phyloP scores from a whole-genome alignment of 1,140 invertebrate species.

The Heliconius himera region DNA sequence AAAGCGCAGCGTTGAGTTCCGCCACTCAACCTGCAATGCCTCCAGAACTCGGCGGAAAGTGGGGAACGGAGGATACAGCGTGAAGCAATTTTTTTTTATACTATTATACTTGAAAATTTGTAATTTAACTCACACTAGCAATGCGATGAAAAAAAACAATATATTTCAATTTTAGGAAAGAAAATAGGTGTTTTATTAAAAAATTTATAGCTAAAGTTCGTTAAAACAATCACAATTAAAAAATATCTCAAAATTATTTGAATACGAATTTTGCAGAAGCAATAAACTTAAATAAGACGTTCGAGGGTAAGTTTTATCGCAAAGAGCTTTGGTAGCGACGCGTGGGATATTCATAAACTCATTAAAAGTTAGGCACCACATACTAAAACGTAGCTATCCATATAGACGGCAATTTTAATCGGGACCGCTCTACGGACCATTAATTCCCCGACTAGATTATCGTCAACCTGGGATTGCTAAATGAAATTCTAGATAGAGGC shows the following conservation, averaged over 20 bases:
- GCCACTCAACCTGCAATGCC: too few relatives aligned
- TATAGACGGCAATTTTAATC: constrained; percentile 69
- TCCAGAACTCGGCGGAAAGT: too few relatives aligned
- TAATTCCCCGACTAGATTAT: constrained; percentile 66
- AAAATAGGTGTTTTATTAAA: too few relatives aligned
- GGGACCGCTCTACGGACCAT: constrained; percentile 64
- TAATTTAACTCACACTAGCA: too few relatives aligned
- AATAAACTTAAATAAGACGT: constrained; percentile 37
- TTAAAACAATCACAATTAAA: neutral
- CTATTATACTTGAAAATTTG: neutral
- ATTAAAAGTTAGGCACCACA: constrained; percentile 68
- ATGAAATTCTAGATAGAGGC: constrained; percentile 61
- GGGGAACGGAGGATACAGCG: too few relatives aligned
- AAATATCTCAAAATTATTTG: constrained; percentile 14
- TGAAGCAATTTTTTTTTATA: too few relatives aligned
- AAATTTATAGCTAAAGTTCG: too few relatives aligned
- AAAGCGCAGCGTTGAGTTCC: too few relatives aligned
- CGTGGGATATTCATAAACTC: constrained; percentile 61
- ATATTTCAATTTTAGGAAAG: too few relatives aligned
- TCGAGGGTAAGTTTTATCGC: constrained; percentile 39
- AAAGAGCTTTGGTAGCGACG: constrained; percentile 38
- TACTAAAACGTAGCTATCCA: constrained; percentile 62
- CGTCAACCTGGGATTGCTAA: constrained; percentile 66
- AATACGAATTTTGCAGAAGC: constrained; percentile 19
- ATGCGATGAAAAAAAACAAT: too few relatives aligned